Base-by-base conservation (phyloP, 2,888 invertebrate species). In the Synanthedon myopaeformis region DNA sequence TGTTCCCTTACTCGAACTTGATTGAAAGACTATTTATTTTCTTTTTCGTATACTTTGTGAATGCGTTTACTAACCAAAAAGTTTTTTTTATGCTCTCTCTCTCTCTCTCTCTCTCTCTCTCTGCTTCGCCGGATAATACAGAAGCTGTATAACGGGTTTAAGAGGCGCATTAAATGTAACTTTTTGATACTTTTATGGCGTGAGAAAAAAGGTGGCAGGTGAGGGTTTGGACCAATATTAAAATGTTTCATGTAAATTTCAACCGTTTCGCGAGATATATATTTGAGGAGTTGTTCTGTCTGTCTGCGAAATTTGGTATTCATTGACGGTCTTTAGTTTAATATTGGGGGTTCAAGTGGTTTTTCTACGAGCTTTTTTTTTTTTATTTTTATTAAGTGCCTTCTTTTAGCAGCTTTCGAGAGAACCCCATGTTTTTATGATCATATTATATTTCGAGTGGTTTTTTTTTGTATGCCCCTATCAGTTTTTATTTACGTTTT, bases 231-330 rank as follows among this genome's bases (percentile, higher is more conserved):
- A 69, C 68, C 69, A 69, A 83, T 87, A 87, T 86, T 87, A 87
- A 86, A 87, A 85, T 86, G 86, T 86, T 87, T 80, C 83, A 87
- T 87, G 86, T 81, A 85, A 87, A 87, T 87, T 74, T 69, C 64
- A 67, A 69, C 62, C 69, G 67, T 74, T 74, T 60, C 64, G 60
- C 55, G 57, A 59, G 79, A 76, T 73, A 79, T 35, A 35, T 84
- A 83, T 82, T 83, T 82, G 76, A 79, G 76, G 66, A 77, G 76
- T 72, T 74, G 67, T 70, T 68, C 67, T 69, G 67, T 73, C 74
- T 76, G 80, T 77, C 76, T 76, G 74, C 62, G 65, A 67, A n/a
- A 79, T 82, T 85, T 80, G 72, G 76, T 84, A 84, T 86, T 86
- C 85, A 85, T 83, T 72, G 79, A 69, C 64, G 71, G 71, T 70